phyloP scores from a whole-genome alignment of 2,113 vertebrate genomes.

The Motacilla alba region DNA sequence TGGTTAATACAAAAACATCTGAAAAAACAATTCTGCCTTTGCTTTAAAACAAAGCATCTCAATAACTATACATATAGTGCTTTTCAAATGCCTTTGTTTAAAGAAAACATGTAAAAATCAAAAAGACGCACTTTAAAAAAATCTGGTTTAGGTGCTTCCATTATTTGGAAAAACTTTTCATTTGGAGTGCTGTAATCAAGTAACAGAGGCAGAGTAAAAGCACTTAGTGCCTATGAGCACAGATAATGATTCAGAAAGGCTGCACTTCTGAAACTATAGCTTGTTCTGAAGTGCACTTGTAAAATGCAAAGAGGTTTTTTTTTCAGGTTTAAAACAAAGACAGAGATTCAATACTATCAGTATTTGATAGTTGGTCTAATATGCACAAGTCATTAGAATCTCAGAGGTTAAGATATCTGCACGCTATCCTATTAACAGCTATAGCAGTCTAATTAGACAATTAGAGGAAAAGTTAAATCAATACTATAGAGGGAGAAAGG shows the following conservation, averaged over 20 bases:
- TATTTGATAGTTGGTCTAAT: slow-evolving; percentile 63
- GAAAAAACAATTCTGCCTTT: not conserved
- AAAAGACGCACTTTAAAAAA: not conserved
- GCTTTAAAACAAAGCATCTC: not conserved
- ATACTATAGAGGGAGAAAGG: slow-evolving; percentile 52
- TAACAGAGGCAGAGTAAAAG: not conserved
- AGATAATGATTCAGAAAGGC: not conserved
- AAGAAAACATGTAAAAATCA: not conserved
- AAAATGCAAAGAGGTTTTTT: not conserved
- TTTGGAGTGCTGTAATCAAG: slow-evolving; percentile 31
- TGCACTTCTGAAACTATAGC: not conserved
- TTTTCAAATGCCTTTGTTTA: slow-evolving; percentile 2
- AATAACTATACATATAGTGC: not conserved
- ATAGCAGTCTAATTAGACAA: slow-evolving; percentile 80
- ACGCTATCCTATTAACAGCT: slow-evolving; percentile 73
- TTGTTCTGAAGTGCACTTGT: slow-evolving; percentile 25
- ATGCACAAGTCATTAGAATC: slow-evolving; percentile 58
- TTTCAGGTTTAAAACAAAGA: slow-evolving; percentile 69
- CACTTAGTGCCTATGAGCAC: not conserved
- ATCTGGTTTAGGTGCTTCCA: not conserved
- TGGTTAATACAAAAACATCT: not conserved
- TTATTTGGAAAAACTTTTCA: slow-evolving; percentile 6
- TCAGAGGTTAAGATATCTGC: slow-evolving; percentile 70
- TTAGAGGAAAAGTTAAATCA: slow-evolving; percentile 76
- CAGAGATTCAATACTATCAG: slow-evolving; percentile 53